Conservation (phyloP, 1,140 invertebrate species). For the Parapsyche elsis region DNA sequence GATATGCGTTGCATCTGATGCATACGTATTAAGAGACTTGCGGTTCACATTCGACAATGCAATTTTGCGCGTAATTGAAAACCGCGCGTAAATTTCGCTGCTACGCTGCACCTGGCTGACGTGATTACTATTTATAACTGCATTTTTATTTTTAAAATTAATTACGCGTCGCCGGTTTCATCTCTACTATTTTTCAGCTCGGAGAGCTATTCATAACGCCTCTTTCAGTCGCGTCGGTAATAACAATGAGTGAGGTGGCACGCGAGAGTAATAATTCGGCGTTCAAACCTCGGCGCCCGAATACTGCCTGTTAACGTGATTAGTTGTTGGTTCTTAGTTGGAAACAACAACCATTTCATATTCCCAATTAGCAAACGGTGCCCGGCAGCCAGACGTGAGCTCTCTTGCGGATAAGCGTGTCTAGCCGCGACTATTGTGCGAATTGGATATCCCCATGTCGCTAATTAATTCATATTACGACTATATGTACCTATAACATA, state of each 20-base stretch:
- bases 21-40: neutral
- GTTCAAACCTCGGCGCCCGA: slow-evolving; percentile 6
- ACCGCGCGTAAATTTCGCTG: no score
- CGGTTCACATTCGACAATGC: neutral
- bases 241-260: slow-evolving; percentile 37
- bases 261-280: slow-evolving; percentile 41
- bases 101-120: no score
- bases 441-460: no score
- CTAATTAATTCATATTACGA: no score
- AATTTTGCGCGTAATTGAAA: no score
- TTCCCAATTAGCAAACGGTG: slow-evolving; percentile 49
- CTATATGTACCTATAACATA: no score
- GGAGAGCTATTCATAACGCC: neutral
- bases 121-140: neutral
- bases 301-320: slow-evolving; percentile 50
- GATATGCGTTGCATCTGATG: neutral
- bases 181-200: neutral
- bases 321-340: slow-evolving; percentile 55
- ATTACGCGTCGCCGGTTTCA: neutral
- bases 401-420: no score
- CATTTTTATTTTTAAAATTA: neutral
- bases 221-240: neutral
- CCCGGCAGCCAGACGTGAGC: slow-evolving; percentile 7
- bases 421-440: neutral
- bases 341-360: slow-evolving; percentile 55